These are phyloP conservation scores for Glaucomys volans DNA, from an alignment of 2,113 vertebrate genomes.

Conservation along the genomic window DNA sequence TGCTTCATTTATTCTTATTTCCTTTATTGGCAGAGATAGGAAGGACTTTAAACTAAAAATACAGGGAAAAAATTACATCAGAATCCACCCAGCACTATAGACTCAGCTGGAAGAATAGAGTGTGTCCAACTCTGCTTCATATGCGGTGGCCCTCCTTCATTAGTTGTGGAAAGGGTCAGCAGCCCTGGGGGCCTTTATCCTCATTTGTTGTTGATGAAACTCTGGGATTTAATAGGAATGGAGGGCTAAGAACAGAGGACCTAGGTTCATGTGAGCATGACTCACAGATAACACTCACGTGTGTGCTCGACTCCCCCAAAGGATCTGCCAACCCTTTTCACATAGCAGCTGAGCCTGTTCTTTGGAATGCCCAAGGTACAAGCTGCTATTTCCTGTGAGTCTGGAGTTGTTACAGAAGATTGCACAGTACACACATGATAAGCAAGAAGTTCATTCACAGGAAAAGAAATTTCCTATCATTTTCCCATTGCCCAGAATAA, in stretches of 20 bases:
- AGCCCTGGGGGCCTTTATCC: too few relatives aligned
- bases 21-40: background rate
- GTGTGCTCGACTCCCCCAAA: slow-evolving; percentile 89
- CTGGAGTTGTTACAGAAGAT: background rate
- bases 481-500: background rate
- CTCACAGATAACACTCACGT: slow-evolving; percentile 84
- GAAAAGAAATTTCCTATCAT: background rate
- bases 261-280: too few relatives aligned
- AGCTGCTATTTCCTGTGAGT: slow-evolving; percentile 84
- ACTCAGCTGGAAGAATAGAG: background rate
- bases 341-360: slow-evolving; percentile 87
- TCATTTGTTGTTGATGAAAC: too few relatives aligned
- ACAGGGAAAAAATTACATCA: background rate
- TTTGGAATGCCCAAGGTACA: slow-evolving; percentile 86
- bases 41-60: background rate
- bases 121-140: too few relatives aligned
- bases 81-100: background rate
- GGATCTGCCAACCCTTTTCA: slow-evolving; percentile 87
- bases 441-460: background rate
- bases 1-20: background rate
- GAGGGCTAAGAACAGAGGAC: background rate
- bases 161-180: background rate
- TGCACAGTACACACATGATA: background rate
- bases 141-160: too few relatives aligned
- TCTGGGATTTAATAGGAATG: background rate